Conservation (phyloP, 2,888 invertebrate genomes). For the Neuroscelio doddi region DNA sequence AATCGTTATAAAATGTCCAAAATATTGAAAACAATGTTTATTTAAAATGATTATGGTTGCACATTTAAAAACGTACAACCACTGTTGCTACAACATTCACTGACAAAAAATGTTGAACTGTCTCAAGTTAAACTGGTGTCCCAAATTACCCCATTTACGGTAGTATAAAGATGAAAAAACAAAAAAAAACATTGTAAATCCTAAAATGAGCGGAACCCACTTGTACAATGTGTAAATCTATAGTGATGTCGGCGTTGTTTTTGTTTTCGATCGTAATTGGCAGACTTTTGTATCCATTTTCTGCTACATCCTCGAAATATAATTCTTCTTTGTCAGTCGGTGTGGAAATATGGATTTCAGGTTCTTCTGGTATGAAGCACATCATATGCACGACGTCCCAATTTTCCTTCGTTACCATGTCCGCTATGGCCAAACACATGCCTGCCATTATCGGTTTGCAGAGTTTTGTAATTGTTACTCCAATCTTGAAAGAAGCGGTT, state of each 20-base stretch:
- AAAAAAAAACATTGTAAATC: no score
- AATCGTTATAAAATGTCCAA: no score
- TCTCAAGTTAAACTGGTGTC: no score
- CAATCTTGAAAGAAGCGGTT: constrained; percentile 53
- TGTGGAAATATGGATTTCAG: constrained; percentile 52
- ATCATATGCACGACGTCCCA: constrained; percentile 63
- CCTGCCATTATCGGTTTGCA: constrained; percentile 60
- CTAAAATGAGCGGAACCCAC: no score
- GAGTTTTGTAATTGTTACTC: constrained; percentile 58
- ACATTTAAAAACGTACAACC: no score
- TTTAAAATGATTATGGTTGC: no score
- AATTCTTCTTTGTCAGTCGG: constrained; percentile 51
- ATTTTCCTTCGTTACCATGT: constrained; percentile 63
- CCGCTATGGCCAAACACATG: constrained; percentile 56
- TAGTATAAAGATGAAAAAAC: no score
- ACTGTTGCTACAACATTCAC: no score
- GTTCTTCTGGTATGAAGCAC: constrained; percentile 65
- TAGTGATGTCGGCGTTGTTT: constrained; percentile 58
- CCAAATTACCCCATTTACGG: no score
- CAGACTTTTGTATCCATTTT: constrained; percentile 50
- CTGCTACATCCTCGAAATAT: constrained; percentile 55
- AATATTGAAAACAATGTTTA: no score
- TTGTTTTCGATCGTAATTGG: constrained; percentile 62
- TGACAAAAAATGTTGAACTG: no score
- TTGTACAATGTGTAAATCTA: constrained; percentile 56